A percentile compares a stretch with the other conserved stretches of the same genome.
Evolutionary conservation across 1,140 invertebrate species (phyloP).

Genomic region (Choristoneura fumiferana): DNA sequence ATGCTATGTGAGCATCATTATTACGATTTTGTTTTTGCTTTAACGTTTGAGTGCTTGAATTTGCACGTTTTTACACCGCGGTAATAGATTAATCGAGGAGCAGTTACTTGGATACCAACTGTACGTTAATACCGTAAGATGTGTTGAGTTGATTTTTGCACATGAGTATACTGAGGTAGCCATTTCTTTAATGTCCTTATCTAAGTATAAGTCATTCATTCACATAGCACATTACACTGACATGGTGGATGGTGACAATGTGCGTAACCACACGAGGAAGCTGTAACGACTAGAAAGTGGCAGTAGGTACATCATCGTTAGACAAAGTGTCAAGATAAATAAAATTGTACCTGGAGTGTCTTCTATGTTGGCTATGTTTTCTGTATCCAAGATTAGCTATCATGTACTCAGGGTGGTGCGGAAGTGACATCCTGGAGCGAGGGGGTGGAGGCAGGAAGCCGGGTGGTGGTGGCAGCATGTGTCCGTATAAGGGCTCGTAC

Average conservation of each 20-base stretch:
- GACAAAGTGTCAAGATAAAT: background rate
- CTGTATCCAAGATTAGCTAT: slow-evolving; percentile 48
- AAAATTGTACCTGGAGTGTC: slow-evolving; percentile 57
- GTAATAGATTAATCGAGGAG: no score
- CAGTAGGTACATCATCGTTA: background rate
- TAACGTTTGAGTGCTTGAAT: background rate
- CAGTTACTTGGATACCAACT: no score
- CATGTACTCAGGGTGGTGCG: slow-evolving; percentile 59
- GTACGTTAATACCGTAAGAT: no score
- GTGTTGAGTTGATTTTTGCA: no score
- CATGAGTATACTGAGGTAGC: no score
- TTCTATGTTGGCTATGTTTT: slow-evolving; percentile 51
- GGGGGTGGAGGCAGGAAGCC: slow-evolving; percentile 42
- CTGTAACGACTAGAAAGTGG: background rate
- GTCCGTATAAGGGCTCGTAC: slow-evolving; percentile 63
- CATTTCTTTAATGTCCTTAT: no score
- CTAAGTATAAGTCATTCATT: no score
- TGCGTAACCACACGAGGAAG: background rate
- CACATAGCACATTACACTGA: no score
- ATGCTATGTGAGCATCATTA: slow-evolving; percentile 6
- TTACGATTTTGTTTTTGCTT: background rate
- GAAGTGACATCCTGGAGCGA: slow-evolving; percentile 52
- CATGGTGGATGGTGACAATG: no score
- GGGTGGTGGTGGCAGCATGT: slow-evolving; percentile 40
- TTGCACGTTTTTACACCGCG: no score